Evolutionary conservation across 2,888 invertebrate genomes (phyloP).

Genomic region (Meta bourneti): DNA sequence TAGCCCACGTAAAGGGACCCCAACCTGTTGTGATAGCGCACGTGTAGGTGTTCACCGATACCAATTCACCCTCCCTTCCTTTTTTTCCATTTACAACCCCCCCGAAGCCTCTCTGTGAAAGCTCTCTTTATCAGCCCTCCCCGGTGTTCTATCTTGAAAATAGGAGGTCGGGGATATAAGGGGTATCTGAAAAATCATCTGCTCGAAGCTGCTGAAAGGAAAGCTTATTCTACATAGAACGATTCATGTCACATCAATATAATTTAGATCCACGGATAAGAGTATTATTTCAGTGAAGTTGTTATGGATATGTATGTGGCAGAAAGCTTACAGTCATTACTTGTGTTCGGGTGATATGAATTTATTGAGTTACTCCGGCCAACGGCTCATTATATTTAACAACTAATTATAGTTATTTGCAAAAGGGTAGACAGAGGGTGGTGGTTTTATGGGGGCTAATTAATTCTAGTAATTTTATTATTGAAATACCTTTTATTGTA

Average conservation of each 20-base stretch:
- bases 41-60: slow-evolving; percentile 44
- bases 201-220: neutral
- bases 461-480: no score
- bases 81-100: slow-evolving; percentile 25
- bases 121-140: slow-evolving; percentile 6
- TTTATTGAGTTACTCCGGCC: no score
- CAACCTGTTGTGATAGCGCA: slow-evolving; percentile 24
- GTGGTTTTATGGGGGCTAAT: no score
- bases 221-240: neutral
- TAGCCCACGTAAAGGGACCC: slow-evolving; percentile 12
- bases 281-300: no score
- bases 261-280: neutral
- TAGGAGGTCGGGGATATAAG: slow-evolving; percentile 3
- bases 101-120: neutral
- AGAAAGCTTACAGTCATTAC: no score
- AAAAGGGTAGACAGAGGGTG: no score
- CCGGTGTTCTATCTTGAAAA: neutral
- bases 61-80: neutral
- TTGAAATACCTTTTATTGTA: no score
- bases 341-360: no score
- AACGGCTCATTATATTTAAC: no score
- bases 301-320: no score
- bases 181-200: slow-evolving; percentile 12
- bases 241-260: neutral
- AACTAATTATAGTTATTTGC: no score